Conservation (phyloP, 2,113 vertebrate species). For the Otocyon megalotis region DNA sequence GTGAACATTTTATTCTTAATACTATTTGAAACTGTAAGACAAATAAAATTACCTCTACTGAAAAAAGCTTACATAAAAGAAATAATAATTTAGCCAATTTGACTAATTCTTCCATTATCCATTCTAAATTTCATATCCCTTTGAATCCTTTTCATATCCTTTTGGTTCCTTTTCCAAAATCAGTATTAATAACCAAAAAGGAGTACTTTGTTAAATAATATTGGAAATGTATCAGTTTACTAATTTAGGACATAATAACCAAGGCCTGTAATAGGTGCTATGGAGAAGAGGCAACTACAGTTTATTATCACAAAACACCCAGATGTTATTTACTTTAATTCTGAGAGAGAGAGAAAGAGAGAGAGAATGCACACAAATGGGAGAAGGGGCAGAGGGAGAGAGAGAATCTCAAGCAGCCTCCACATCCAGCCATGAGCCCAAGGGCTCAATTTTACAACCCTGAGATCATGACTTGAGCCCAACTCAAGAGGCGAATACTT, state of each 20-base stretch:
- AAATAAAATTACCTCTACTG: neutral
- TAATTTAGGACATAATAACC: neutral
- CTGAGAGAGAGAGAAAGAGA: neutral
- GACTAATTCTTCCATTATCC: neutral
- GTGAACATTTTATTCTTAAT: neutral
- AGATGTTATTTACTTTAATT: neutral
- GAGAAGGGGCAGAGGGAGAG: neutral
- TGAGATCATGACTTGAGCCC: neutral
- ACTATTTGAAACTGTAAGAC: neutral
- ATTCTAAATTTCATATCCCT: neutral
- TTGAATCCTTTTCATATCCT: no score
- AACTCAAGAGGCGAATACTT: neutral
- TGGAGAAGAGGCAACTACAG: neutral
- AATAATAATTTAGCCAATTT: neutral
- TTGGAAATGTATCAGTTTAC: neutral
- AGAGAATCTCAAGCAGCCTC: neutral
- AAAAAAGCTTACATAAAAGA: neutral
- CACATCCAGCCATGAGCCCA: fast-evolving
- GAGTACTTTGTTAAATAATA: neutral
- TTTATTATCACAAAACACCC: neutral
- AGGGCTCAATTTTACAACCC: neutral
- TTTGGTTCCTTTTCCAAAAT: neutral
- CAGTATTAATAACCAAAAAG: neutral
- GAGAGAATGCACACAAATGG: neutral
- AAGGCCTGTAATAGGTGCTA: neutral